A percentile compares a stretch with the other conserved stretches of the same genome.
Conservation (phyloP, 2,113 vertebrate genomes). For the Poicephalus gulielmi region DNA sequence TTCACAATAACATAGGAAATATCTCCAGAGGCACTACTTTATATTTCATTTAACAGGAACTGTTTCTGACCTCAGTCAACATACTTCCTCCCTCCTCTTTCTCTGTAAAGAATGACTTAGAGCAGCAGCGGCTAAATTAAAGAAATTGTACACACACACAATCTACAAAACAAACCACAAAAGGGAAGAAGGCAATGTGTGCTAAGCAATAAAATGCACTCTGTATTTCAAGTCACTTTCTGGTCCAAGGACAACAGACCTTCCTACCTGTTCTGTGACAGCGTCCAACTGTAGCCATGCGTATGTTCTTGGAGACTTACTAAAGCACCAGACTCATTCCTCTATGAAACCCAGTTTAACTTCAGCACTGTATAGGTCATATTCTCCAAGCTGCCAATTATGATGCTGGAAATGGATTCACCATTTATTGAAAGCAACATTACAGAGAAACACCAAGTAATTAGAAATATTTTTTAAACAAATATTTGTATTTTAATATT, state of each 20-base stretch:
- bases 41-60: not conserved
- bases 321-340: not conserved
- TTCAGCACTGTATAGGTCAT: accelerated
- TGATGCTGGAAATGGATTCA: not conserved
- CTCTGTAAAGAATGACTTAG: not conserved
- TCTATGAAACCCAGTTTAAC: not conserved
- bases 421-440: not conserved
- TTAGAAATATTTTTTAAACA: not conserved
- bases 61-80: not conserved
- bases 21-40: not conserved
- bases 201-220: not conserved
- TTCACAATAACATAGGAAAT: not conserved
- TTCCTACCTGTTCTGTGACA: not conserved
- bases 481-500: not conserved
- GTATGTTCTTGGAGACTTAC: not conserved
- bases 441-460: not conserved
- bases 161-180: not conserved
- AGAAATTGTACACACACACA: no score
- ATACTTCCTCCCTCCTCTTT: not conserved
- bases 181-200: not conserved
- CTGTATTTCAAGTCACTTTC: not conserved
- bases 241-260: not conserved
- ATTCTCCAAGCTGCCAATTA: not conserved
- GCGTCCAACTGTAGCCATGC: not conserved
- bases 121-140: not conserved